Evolutionary conservation across 2,113 vertebrate genomes (phyloP), one percentile per base, ranked within the genome.

Genomic region (Silurus meridionalis): DNA sequence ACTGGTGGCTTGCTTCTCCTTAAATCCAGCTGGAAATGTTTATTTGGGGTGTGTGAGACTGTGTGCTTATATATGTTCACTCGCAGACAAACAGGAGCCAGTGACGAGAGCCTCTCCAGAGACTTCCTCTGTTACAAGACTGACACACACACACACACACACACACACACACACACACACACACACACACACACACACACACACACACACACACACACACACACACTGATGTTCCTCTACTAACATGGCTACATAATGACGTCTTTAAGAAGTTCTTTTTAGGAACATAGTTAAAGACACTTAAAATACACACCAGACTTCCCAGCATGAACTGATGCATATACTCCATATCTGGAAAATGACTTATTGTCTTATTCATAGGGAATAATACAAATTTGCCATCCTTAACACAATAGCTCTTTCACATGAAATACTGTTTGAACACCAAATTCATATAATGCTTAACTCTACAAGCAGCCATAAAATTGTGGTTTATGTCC

Each of bases 41-140:
- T 82, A 82, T 82, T 66, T 82, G 78, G 74, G 74, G 82, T 80
- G 84, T 82, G 85, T 74, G 85, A 61, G 58, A 71, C 46, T 86
- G 67, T 74, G 80, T 81, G 57, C 21, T 53, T 58, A 78, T 82
- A 90, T 91, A 90, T 91, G 90, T 90, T 91, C 67, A 91, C 92
- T 94, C 91, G 90, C 92, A 94, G 93, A 95, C 94, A 92, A 93
- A 94, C 92, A 92, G 94, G 94, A 94, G 94, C 93, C 94, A 93
- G 92, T 91, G 91, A 93, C 90, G 90, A 88, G 79, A 85, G 75
- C n/a, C 69, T 87, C 89, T 87, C 83, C 80, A 88, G 87, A 87
- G 83, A 71, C 87, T 88, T 89, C 87, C 87, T 90, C 83, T 85
- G 84, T 84, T 88, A 87, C 85, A 87, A 90, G 79, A 82, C 83